phyloP scores from a whole-genome alignment of 1,140 invertebrate genomes.

The Lordiphosa stackelbergi region DNA sequence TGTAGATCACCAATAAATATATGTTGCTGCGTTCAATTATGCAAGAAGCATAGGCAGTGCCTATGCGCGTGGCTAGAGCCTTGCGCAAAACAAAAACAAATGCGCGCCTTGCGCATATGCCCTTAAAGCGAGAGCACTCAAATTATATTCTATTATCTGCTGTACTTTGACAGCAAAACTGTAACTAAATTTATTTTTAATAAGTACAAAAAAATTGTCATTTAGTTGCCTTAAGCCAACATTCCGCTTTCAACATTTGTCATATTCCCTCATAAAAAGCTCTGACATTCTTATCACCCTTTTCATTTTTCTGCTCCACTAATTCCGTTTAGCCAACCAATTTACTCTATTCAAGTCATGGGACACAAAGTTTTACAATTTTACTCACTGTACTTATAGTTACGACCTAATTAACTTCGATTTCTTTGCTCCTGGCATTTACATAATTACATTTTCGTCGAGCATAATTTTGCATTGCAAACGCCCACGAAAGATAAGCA shows the following conservation, averaged over 20 bases:
- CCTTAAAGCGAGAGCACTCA: too few species aligned
- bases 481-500: constrained; percentile 21
- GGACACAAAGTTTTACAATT: constrained; percentile 33
- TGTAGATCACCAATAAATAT: too few species aligned
- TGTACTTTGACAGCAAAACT: too few species aligned
- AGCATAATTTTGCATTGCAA: constrained; percentile 57
- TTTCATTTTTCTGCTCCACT: constrained; percentile 50
- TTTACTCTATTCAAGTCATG: constrained; percentile 34
- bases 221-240: too few species aligned
- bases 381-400: constrained; percentile 43
- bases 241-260: not conserved
- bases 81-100: too few species aligned
- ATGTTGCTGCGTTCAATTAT: too few species aligned
- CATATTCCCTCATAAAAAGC: constrained; percentile 36
- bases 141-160: too few species aligned
- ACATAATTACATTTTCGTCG: constrained; percentile 69
- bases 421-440: constrained; percentile 61
- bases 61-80: too few species aligned
- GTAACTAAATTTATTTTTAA: too few species aligned
- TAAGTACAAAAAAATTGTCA: too few species aligned
- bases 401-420: constrained; percentile 74
- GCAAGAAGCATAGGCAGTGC: too few species aligned
- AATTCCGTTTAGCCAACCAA: constrained; percentile 43
- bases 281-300: constrained; percentile 49
- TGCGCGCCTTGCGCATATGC: too few species aligned